These are phyloP conservation scores for Zeus faber DNA, from an alignment of 2,113 vertebrate genomes.

Conservation along the genomic window DNA sequence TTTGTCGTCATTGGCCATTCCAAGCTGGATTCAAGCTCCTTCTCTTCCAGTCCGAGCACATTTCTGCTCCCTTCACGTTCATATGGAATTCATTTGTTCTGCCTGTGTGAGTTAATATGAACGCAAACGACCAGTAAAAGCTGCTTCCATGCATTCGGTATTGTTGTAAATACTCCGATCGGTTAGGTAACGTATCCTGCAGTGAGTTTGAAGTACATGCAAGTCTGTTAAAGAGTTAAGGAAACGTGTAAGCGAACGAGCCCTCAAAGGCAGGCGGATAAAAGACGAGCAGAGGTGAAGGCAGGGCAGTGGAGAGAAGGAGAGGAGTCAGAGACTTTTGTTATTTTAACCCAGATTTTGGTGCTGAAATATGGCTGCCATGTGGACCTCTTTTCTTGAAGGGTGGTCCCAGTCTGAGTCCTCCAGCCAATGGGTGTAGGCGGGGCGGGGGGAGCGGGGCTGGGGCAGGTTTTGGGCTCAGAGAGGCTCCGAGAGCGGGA, in stretches of 20 bases:
- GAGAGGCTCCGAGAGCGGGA: conserved; percentile 40
- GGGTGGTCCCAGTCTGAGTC: conserved; percentile 34
- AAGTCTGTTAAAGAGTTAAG: conserved; percentile 11
- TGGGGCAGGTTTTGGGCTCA: conserved; percentile 21
- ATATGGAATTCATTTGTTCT: conserved; percentile 63
- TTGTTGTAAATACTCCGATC: conserved; percentile 38
- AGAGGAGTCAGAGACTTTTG: conserved; percentile 31
- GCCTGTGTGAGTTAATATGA: conserved; percentile 25
- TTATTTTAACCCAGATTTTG: conserved; percentile 75
- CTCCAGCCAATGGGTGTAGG: conserved; percentile 45
- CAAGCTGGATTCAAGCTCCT: conserved; percentile 20
- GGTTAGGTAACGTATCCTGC: neutral
- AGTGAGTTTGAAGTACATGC: neutral
- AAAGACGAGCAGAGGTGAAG: conserved; percentile 29
- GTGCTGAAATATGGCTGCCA: conserved; percentile 63
- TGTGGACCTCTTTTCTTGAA: conserved; percentile 60
- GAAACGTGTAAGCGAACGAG: conserved; percentile 24
- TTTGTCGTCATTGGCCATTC: neutral
- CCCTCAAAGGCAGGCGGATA: conserved; percentile 11
- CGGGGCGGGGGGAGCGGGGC: conserved; percentile 40
- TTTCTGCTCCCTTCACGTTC: conserved; percentile 31
- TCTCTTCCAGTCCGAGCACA: conserved; percentile 33
- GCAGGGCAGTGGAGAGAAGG: neutral
- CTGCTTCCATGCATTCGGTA: conserved; percentile 28
- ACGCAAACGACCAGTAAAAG: conserved; percentile 27